A percentile compares a stretch with the other conserved stretches of the same genome.
phyloP scores from a whole-genome alignment of 2,797 vertebrate species.

The Oryzias sinensis region DNA sequence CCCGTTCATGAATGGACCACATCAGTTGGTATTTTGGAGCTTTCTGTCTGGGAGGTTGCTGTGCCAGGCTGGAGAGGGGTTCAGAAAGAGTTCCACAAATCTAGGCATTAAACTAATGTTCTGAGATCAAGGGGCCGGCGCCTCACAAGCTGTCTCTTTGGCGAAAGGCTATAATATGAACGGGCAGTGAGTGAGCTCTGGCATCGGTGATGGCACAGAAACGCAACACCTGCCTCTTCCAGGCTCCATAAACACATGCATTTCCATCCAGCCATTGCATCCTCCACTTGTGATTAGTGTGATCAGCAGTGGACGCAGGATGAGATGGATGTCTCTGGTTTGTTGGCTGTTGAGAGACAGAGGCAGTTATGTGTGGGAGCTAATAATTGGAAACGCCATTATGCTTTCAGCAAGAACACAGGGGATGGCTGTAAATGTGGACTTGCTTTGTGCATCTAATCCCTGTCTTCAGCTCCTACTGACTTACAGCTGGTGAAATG shows the following conservation, averaged over 20 bases:
- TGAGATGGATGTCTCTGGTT: constrained; percentile 41
- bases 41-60: constrained; percentile 38
- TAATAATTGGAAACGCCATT: constrained; percentile 1
- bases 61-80: constrained; percentile 50
- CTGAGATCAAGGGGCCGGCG: constrained; percentile 72
- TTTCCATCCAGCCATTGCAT: constrained; percentile 55
- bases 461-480: neutral
- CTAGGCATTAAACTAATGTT: constrained; percentile 78
- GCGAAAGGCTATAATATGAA: constrained; percentile 61
- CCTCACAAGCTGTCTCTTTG: constrained; percentile 76
- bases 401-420: neutral
- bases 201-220: constrained; percentile 62
- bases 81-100: constrained; percentile 66
- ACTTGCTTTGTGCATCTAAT: neutral
- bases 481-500: neutral
- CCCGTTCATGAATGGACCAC: constrained; percentile 39
- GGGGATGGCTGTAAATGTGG: neutral
- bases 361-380: constrained; percentile 9
- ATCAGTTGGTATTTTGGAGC: constrained; percentile 13
- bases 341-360: constrained; percentile 24
- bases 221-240: constrained; percentile 76
- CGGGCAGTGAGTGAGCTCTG: constrained; percentile 58
- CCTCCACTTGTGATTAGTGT: constrained; percentile 64
- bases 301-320: constrained; percentile 59
- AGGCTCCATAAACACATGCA: constrained; percentile 65